Percentiles rank a stretch among this genome's conserved stretches.
These are phyloP conservation scores for human DNA, from an alignment of 2,113 vertebrate genomes.

Conservation along the genomic window DNA sequence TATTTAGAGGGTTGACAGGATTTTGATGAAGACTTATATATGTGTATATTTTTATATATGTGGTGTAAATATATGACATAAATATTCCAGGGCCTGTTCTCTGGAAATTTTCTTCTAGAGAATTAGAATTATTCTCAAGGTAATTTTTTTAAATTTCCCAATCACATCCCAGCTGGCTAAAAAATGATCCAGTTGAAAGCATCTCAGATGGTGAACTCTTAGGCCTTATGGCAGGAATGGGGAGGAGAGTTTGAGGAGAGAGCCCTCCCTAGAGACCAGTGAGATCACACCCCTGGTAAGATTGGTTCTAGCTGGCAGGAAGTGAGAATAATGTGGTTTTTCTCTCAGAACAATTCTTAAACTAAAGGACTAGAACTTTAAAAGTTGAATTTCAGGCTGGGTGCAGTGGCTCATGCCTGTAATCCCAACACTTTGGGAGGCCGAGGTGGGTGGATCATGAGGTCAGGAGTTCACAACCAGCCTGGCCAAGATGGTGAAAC, in stretches of 20 bases:
- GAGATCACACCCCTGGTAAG: neutral
- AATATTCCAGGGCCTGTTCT: constrained; percentile 23
- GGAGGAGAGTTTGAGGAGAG: neutral
- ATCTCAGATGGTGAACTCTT: neutral
- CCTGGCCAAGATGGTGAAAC: too few species aligned
- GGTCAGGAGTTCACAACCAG: too few species aligned
- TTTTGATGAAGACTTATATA: constrained; percentile 40
- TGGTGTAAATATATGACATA: constrained; percentile 9
- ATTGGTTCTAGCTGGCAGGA: neutral
- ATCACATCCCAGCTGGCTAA: neutral
- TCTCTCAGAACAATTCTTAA: neutral
- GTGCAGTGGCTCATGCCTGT: too few species aligned
- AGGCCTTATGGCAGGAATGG: neutral
- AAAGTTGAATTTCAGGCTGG: too few species aligned
- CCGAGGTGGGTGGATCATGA: too few species aligned
- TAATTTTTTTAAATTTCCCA: neutral
- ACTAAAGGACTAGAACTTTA: neutral
- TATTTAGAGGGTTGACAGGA: constrained; percentile 62
- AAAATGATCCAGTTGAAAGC: neutral
- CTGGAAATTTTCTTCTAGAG: constrained; percentile 28
- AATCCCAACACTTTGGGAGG: too few species aligned
- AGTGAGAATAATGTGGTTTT: constrained; percentile 13
- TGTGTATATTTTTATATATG: neutral
- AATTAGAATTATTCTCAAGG: constrained; percentile 34
- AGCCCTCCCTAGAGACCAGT: neutral